phyloP scores from a whole-genome alignment of 2,888 invertebrate species.

The Melitaea athalia region DNA sequence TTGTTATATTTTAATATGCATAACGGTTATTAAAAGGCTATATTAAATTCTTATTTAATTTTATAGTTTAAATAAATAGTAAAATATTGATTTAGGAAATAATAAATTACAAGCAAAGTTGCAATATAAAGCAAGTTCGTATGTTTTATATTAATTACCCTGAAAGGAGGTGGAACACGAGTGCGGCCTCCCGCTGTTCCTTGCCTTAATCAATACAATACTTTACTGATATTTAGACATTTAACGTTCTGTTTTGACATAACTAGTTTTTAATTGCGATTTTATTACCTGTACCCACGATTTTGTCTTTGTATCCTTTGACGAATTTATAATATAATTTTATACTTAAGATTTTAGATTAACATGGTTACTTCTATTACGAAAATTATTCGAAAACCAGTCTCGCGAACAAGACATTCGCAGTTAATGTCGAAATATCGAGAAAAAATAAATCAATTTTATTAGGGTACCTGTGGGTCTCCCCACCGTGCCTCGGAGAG shows the following conservation, averaged over 20 bases:
- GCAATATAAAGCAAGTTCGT: not conserved
- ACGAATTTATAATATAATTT: too few species aligned
- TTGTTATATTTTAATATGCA: not conserved
- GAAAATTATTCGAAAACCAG: too few species aligned
- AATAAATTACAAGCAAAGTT: not conserved
- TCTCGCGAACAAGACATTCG: too few species aligned
- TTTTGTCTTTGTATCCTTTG: not conserved
- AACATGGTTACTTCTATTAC: too few species aligned
- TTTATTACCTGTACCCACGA: not conserved
- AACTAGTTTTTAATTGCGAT: not conserved
- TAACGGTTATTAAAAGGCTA: not conserved
- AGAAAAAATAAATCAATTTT: too few species aligned
- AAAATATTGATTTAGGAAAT: not conserved
- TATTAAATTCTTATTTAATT: too few species aligned
- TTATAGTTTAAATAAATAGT: too few species aligned
- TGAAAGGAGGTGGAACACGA: slow-evolving; percentile 53
- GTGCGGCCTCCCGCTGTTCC: slow-evolving; percentile 10
- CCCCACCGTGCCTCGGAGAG: too few species aligned
- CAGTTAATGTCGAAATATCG: too few species aligned
- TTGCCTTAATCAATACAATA: slow-evolving; percentile 5
- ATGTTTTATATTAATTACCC: slow-evolving; percentile 5
- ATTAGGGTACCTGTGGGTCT: too few species aligned
- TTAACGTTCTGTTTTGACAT: slow-evolving; percentile 1
- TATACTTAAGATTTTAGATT: too few species aligned
- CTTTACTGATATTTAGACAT: not conserved